phyloP scores from a whole-genome alignment of 2,888 invertebrate genomes.

The Zelleria hepariella region DNA sequence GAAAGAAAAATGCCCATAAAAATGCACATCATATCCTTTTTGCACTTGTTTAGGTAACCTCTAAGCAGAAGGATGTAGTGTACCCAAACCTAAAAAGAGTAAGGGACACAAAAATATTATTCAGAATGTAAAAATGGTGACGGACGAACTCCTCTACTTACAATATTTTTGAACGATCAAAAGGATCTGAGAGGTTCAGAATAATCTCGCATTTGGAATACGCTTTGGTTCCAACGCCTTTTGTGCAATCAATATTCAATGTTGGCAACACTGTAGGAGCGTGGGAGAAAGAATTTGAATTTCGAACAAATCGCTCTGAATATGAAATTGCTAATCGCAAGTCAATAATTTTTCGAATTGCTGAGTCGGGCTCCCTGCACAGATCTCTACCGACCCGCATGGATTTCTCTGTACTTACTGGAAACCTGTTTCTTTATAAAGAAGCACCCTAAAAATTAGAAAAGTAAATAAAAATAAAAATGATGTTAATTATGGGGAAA shows the following conservation, averaged over 20 bases:
- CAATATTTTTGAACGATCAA: constrained; percentile 68
- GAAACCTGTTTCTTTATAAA: too few relatives aligned
- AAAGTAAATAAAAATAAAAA: too few relatives aligned
- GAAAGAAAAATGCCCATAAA: too few relatives aligned
- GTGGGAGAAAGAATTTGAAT: constrained; percentile 26
- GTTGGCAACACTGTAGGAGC: constrained; percentile 45
- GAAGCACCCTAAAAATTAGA: too few relatives aligned
- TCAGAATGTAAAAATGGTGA: constrained; percentile 53
- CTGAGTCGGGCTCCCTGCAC: too few relatives aligned
- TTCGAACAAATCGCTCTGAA: constrained; percentile 14
- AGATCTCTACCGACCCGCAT: too few relatives aligned
- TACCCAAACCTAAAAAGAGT: constrained; percentile 22
- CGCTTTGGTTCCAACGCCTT: constrained; percentile 68
- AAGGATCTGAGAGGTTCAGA: constrained; percentile 60
- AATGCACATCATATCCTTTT: too few relatives aligned
- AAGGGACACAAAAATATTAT: constrained; percentile 29
- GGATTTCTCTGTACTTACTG: too few relatives aligned
- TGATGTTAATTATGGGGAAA: too few relatives aligned
- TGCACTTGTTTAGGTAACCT: too few relatives aligned
- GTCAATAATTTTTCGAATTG: background rate
- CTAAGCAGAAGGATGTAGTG: background rate
- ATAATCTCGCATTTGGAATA: constrained; percentile 72
- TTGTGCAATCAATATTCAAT: constrained; percentile 73
- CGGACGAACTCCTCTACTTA: constrained; percentile 65
- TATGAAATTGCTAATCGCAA: background rate